These are phyloP conservation scores for Clarias macrocephalus DNA, from an alignment of 2,113 vertebrate species.

Conservation along the genomic window DNA sequence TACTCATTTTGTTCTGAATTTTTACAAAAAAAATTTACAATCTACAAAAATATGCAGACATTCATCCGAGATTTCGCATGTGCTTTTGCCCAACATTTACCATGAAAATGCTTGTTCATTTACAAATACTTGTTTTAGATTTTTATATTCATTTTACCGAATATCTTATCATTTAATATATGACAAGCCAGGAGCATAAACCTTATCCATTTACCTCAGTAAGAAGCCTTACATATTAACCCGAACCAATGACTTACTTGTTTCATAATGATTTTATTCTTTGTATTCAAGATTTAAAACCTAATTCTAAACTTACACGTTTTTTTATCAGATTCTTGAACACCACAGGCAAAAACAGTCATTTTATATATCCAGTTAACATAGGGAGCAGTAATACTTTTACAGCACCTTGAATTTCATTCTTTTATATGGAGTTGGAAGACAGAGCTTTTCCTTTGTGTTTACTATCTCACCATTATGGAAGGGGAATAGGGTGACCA, in stretches of 20 bases:
- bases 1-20: conserved; percentile 13
- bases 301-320: background rate
- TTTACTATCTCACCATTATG: background rate
- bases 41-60: conserved; percentile 9
- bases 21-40: background rate
- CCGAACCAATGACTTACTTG: background rate
- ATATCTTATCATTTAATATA: background rate
- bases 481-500: too few relatives aligned
- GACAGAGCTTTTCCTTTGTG: conserved; percentile 1
- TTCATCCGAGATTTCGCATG: background rate
- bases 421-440: background rate
- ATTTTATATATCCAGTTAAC: background rate
- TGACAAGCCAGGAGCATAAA: background rate
- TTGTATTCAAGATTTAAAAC: background rate
- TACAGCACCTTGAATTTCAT: background rate
- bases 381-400: background rate
- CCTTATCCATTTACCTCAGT: background rate
- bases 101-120: background rate
- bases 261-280: background rate
- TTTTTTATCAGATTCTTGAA: background rate
- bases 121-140: background rate
- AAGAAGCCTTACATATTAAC: background rate
- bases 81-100: background rate
- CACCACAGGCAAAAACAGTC: background rate
- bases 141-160: background rate